Evolutionary conservation across 2,888 invertebrate species (phyloP).

Genomic region (Glyphotaelius pellucidus): DNA sequence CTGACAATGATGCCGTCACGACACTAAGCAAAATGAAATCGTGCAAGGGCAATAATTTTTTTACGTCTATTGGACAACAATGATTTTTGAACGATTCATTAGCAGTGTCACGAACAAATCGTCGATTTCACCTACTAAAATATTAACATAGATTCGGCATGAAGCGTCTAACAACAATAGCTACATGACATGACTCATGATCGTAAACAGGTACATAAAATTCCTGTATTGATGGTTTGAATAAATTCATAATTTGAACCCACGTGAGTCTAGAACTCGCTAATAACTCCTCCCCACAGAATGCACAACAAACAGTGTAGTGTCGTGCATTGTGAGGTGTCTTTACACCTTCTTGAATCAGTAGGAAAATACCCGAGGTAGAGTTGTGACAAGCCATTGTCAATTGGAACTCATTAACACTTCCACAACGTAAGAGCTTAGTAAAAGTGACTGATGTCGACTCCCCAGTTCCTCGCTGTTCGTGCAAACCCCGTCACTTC

Average conservation of each 20-base stretch:
- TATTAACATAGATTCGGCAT: not conserved
- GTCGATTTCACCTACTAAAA: not conserved
- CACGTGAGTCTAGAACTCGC: not conserved
- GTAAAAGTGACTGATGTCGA: not conserved
- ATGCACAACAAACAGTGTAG: not conserved
- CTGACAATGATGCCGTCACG: too few species aligned
- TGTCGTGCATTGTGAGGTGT: not conserved
- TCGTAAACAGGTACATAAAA: not conserved
- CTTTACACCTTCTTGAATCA: not conserved
- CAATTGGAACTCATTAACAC: constrained; percentile 18
- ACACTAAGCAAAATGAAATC: not conserved
- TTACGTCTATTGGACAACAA: not conserved
- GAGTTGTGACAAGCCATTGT: constrained; percentile 12
- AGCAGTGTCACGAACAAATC: not conserved
- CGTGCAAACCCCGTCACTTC: not conserved
- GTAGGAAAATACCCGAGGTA: not conserved
- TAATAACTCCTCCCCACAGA: not conserved
- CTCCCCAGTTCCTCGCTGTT: not conserved
- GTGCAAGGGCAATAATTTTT: not conserved
- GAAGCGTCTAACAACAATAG: not conserved
- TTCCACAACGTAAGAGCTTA: not conserved
- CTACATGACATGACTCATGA: not conserved
- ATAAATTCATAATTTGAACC: not conserved
- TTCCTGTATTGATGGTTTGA: not conserved
- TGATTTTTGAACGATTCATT: not conserved